Evolutionary conservation across 2,797 vertebrate species (phyloP).

Genomic region (Notolepis coatsorum): DNA sequence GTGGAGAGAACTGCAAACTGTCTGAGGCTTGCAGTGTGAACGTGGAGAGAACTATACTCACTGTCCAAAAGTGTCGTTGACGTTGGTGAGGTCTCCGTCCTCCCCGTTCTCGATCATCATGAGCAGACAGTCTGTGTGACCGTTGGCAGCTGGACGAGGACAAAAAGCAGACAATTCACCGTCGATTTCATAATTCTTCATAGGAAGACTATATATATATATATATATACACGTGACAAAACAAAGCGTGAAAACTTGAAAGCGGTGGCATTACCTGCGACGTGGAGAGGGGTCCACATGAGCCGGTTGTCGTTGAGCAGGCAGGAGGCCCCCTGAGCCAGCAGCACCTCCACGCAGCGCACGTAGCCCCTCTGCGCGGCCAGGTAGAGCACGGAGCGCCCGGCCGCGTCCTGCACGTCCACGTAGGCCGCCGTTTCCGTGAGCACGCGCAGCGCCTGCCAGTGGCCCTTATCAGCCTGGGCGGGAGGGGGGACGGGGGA

Average conservation of each 20-base stretch:
- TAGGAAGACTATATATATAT: too few species aligned
- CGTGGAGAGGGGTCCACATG: constrained; percentile 95
- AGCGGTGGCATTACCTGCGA: constrained; percentile 84
- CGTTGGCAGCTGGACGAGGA: constrained; percentile 85
- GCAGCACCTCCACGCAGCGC: constrained; percentile 93
- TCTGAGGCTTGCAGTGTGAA: not conserved
- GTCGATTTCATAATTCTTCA: too few species aligned
- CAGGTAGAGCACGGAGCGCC: constrained; percentile 94
- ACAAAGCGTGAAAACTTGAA: too few species aligned
- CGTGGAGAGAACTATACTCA: constrained; percentile 75
- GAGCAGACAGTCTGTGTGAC: constrained; percentile 93
- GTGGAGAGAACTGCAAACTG: too few species aligned
- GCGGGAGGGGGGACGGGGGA: not conserved
- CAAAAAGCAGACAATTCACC: too few species aligned
- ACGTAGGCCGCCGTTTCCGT: constrained; percentile 94
- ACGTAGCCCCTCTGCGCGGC: constrained; percentile 91
- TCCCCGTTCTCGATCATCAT: constrained; percentile 94
- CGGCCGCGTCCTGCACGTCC: constrained; percentile 92
- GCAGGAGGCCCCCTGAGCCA: constrained; percentile 92
- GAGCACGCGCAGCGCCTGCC: constrained; percentile 94
- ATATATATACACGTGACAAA: too few species aligned
- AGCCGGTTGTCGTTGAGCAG: constrained; percentile 90
- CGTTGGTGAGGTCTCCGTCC: constrained; percentile 89
- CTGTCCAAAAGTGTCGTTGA: constrained; percentile 93
- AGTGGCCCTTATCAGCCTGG: constrained; percentile 96